Evolutionary conservation across 2,888 invertebrate genomes (phyloP), one percentile per base, ranked within the genome.

Genomic region (Caenorhabditis sp.): DNA sequence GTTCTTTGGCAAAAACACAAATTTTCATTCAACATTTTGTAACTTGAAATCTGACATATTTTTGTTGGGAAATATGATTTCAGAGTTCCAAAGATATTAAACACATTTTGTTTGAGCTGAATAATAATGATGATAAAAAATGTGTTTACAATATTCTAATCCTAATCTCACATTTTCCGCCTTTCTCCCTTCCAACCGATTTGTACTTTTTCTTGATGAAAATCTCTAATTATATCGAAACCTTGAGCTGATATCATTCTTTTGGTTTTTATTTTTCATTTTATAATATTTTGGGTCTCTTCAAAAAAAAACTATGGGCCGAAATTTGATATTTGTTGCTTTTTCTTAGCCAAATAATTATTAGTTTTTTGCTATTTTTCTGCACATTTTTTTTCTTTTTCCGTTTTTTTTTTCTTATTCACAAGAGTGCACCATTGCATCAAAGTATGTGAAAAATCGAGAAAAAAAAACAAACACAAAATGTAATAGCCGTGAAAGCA

Each of bases 401-500:
- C 17, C 6, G 36, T 36, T 36, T 17, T 43, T 17, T 17, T 10
- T 43, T 17, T 43, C 43, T 43, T 10, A 43, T 43, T 14, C 43
- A 10, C 43, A 43, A 43, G 17, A 17, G 12, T 43, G 12, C 43
- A 17, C 14, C 43, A 43, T 12, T 17, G 12, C 17, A 10, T 43
- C 43, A 43, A 43, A 17, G 12, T 10, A 17, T 43, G 43, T 17
- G 43, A 43, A 43, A 43, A 43, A 43, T 10, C 2, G 43, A 10
- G 14, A 43, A 43, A 43, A 43, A 43, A 10, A 43, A 10, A 43
- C 43, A 43, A 43, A 43, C 43, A 43, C 26, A n/a, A 26, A 23
- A 26, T 19, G 54, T 26, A 24, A 54, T 54, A 26, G 54, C 23
- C 12, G 23, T 54, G 54, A 23, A 26, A 54, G 54, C 54, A 54